Evolutionary conservation across 2,113 vertebrate genomes (phyloP).

Genomic region (Camarhynchus parvulus): DNA sequence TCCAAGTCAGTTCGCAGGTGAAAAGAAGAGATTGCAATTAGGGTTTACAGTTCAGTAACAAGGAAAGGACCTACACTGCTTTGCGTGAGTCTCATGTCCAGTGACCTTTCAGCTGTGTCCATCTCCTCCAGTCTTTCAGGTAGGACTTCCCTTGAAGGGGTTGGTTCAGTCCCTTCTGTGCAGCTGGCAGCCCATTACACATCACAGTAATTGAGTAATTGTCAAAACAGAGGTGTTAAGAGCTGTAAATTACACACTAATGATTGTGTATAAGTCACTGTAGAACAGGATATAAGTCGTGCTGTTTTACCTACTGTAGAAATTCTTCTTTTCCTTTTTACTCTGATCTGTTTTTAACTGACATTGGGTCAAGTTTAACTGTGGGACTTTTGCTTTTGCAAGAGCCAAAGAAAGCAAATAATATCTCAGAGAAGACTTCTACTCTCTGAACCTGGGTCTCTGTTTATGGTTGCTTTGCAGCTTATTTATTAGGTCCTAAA

Average conservation of each 20-base stretch:
- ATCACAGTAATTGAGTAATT: neutral
- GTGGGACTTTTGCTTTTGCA: neutral
- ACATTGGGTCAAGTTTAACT: neutral
- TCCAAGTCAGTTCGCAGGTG: neutral
- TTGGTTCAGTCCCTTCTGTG: neutral
- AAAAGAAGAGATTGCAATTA: neutral
- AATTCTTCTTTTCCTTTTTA: neutral
- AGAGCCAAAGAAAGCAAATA: neutral
- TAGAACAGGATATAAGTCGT: neutral
- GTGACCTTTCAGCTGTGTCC: neutral
- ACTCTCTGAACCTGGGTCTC: neutral
- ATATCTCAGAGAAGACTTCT: neutral
- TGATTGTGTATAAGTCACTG: neutral
- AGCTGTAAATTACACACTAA: neutral
- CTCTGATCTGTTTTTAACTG: neutral
- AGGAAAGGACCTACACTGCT: neutral
- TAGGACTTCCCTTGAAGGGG: neutral
- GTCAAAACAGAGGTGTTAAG: neutral
- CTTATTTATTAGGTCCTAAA: neutral
- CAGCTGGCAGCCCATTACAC: neutral
- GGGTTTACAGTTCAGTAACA: neutral
- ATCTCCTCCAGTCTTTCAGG: neutral
- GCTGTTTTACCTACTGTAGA: neutral
- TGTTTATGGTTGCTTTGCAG: neutral
- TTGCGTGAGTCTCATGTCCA: neutral